Base-by-base conservation (phyloP, 2,797 vertebrate species). In the Gymnopithys bicolor region DNA sequence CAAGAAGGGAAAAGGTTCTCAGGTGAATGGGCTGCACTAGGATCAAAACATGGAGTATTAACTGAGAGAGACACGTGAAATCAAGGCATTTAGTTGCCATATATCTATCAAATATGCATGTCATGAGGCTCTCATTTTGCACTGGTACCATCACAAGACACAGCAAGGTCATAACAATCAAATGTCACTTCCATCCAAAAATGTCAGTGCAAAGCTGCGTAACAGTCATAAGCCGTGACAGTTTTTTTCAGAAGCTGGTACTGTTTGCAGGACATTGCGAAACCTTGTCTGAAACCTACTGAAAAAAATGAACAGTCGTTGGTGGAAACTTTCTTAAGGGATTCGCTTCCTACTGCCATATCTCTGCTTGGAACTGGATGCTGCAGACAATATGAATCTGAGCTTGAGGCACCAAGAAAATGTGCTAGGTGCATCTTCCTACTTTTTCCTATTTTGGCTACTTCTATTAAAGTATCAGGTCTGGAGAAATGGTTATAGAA, bases 151-250 rank as follows among this genome's bases (percentile, higher is more conserved):
- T 90, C 92, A 89, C 60, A 93, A 84, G 84, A 60, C 68, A 63
- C 55, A 87, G 70, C 84, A 93, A 95, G 92, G 94, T 95, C 92
- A 94, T 52, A 83, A 64, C 59, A 84, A 83, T 87, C 92, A 94
- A 93, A 95, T 87, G 89, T 84, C 94, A 94, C 59, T 92, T 89
- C 77, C 64, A 79, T 62, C 81, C 60, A 81, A 87, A 96, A 90
- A 90, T 48, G 81, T 70, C 87, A 95, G 52, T 35, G 28, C 45
- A 77, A 92, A 83, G 53, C 88, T 62, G n/a, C 0, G 0, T 35
- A 87, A 74, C 0, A 5, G 41, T 94, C 41, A 92, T 77, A 83
- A 93, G 78, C 68, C 60, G 35, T 46, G 86, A 67, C 83, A 94
- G 75, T 25, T 92, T 89, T 89, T 89, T 94, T 87, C 71, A 93